Evolutionary conservation across 2,797 vertebrate species (phyloP), one percentile per base, ranked within the genome.

Genomic region (Myotis planiceps): DNA sequence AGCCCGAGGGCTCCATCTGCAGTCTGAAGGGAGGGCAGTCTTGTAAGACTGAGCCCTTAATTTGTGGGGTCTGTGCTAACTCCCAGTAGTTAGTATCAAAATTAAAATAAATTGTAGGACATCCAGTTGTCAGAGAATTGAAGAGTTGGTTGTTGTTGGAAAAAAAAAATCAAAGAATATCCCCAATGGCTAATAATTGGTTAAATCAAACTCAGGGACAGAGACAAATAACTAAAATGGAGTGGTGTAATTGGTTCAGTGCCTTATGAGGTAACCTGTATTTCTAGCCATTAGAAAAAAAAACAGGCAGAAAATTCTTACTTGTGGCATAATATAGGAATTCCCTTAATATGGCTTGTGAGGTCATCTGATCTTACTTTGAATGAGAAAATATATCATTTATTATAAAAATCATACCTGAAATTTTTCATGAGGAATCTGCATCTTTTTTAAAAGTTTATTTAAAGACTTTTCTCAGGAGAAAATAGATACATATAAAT

Each of bases 281-380:
- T 66, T 91, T 92, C 39, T 88, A 74, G 47, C 42, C 71, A 72
- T 72, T 84, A 94, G 39, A 29, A 63, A 80, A 92, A 85, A 75
- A n/a, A 9, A 88, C 88, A 51, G 21, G 65, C 5, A 65, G 53
- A 91, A 53, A 94, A 65, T 53, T 88, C 9, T 88, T 75, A 51
- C 58, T 86, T 60, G 45, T 71, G 13, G 88, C 13, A 51, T 47
- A 80, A n/a, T 37, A 37, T 18, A 72, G 53, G 85, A 93, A 94
- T 90, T 89, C 87, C 66, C 25, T 65, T 55, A 88, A 55, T 39
- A 84, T 82, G 72, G 32, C 3, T 88, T 88, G 6, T 27, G 29
- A 88, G 34, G 37, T 86, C 55, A 82, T 79, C 65, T 79, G 23
- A 88, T 3, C 39, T 55, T 47, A 63, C 21, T 90, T 92, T 78